Conservation (phyloP, 2,113 vertebrate genomes). For the Caretta caretta region DNA sequence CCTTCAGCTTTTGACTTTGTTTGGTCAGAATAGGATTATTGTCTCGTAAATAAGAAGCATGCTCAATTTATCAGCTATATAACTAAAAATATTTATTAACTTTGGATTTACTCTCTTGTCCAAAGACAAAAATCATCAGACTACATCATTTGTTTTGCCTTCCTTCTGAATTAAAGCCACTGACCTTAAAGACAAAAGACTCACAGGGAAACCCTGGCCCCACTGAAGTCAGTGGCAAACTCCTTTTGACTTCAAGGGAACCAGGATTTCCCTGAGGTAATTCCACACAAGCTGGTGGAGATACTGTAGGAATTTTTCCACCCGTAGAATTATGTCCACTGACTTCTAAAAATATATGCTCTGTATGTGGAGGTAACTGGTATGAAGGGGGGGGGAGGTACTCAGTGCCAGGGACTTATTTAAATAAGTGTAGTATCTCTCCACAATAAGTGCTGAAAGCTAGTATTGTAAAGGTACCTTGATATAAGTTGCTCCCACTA, state of each 20-base stretch:
- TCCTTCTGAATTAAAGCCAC: background rate
- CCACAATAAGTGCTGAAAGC: background rate
- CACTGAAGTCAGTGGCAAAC: background rate
- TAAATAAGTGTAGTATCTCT: background rate
- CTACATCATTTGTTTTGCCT: background rate
- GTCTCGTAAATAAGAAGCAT: background rate
- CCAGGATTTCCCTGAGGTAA: background rate
- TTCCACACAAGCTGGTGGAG: background rate
- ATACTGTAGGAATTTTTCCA: background rate
- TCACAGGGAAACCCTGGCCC: background rate
- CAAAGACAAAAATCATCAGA: background rate
- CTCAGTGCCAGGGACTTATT: background rate
- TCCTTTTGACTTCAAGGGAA: accelerated
- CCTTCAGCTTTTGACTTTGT: background rate
- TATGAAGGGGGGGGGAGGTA: background rate
- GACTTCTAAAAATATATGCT: background rate
- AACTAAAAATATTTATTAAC: background rate
- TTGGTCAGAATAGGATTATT: background rate
- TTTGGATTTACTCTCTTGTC: background rate
- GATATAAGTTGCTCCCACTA: background rate
- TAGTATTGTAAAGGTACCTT: background rate
- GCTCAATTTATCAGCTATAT: background rate
- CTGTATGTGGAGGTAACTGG: background rate
- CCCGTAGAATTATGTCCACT: accelerated
- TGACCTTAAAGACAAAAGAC: background rate